Base-by-base conservation (phyloP, 2,888 invertebrate species). In the Thecocarcelia acutangulata region DNA sequence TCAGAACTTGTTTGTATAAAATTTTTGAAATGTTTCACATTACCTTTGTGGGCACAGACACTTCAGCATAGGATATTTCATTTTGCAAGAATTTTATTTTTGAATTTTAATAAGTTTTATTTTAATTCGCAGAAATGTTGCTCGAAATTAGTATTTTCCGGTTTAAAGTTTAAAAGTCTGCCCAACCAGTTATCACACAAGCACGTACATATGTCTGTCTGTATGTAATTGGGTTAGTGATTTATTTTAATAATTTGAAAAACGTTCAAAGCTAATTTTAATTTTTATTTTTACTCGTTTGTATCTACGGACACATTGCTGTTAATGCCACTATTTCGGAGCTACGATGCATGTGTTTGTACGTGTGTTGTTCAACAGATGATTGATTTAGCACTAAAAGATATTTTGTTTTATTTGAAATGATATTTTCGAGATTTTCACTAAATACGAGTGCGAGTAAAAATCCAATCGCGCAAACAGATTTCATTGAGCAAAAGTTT, bases 21-120 rank as follows among this genome's bases (percentile, higher is more conserved):
- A 17, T 48, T 61, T 46, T 42, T 2, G 1, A n/a, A 3, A 3
- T 24, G 24, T 8, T 24, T 37, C 17, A 3, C 11, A 11, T 1
- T 44, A 79, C 78, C 78, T 79, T 28, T 79, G 15, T 2, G 28
- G 17, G 37, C 52, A 64, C 9, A 78, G 58, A 44, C 56, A 66
- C 13, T 66, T 66, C 12, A 66, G 44, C 9, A 66, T 4, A 0
- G 72, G 4, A 37, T 0, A 59, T 72, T 33, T 52, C 72, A 78
- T 78, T 48, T 58, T 78, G 42, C 15, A 3, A 13, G n/a, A 2
- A 11, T 24, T 63, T 28, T 56, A n/a, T 48, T 19, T n/a, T 54
- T 52, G 33, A 13, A n/a, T 8, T 54, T 48, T 19, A 17, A 42
- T 75, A 21, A 8, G 6, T n/a, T n/a, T 42, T 44, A 61, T 40